A percentile compares a stretch with the other conserved stretches of the same genome.
Evolutionary conservation across 2,797 vertebrate species (phyloP).

Genomic region (Pseudochaenichthys georgianus): DNA sequence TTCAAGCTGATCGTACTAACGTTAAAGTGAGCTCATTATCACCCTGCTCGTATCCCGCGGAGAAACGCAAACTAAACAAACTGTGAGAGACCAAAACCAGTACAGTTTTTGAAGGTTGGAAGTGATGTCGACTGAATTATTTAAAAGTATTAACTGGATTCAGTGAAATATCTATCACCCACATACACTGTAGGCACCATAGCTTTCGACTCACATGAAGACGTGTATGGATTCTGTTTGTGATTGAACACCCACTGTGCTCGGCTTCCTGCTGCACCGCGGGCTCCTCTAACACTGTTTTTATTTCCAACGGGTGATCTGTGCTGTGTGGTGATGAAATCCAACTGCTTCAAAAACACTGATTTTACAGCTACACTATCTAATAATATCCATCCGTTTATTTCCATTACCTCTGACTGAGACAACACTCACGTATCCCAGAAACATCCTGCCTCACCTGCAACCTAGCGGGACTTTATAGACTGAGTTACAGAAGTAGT

Average conservation of each 20-base stretch:
- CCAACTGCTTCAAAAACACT: conserved; percentile 73
- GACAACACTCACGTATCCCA: conserved; percentile 36
- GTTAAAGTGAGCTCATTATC: conserved; percentile 52
- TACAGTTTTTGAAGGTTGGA: conserved; percentile 81
- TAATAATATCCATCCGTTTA: conserved; percentile 23
- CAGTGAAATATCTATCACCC: conserved; percentile 67
- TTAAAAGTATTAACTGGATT: conserved; percentile 67
- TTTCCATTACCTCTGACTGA: conserved; percentile 59
- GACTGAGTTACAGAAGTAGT: conserved; percentile 10
- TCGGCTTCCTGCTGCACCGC: conserved; percentile 46
- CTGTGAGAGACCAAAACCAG: conserved; percentile 78
- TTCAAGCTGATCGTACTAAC: conserved; percentile 54
- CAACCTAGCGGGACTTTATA: conserved; percentile 1
- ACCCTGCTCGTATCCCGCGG: conserved; percentile 43
- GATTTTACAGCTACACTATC: conserved; percentile 50
- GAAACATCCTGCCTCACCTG: conserved; percentile 49
- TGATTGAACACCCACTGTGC: conserved; percentile 60
- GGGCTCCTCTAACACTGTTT: conserved; percentile 64
- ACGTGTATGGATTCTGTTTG: conserved; percentile 72
- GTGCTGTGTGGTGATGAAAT: conserved; percentile 82
- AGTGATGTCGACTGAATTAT: conserved; percentile 70
- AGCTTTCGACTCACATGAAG: conserved; percentile 70
- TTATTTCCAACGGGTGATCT: conserved; percentile 65
- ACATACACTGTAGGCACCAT: conserved; percentile 68
- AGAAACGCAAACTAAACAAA: conserved; percentile 46